Evolutionary conservation across 2,888 invertebrate species (phyloP).

Genomic region (Stenodema calcarata): DNA sequence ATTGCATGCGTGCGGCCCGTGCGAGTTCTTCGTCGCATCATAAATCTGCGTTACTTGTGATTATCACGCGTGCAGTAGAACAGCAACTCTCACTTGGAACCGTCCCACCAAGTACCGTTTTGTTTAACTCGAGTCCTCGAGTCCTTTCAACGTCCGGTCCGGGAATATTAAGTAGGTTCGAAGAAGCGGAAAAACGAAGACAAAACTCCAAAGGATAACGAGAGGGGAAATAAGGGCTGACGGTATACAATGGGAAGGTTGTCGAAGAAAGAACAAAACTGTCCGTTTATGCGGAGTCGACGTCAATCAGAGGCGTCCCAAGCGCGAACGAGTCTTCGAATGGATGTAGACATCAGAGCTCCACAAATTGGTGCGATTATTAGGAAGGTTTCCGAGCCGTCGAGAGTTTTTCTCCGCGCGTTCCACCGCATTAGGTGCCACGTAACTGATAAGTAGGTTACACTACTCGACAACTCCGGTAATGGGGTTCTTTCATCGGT

Average conservation of each 20-base stretch:
- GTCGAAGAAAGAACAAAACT: background rate
- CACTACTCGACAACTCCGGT: too few species aligned
- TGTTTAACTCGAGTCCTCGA: too few species aligned
- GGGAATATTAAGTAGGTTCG: background rate
- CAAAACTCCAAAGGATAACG: background rate
- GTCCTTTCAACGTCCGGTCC: background rate
- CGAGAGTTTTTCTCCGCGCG: background rate
- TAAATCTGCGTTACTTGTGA: too few species aligned
- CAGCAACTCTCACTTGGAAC: background rate
- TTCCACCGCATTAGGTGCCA: background rate
- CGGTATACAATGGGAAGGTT: background rate
- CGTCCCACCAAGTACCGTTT: background rate
- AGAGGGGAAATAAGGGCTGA: background rate
- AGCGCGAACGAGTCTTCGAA: background rate
- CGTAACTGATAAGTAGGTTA: too few species aligned
- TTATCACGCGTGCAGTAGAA: too few species aligned
- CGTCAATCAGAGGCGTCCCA: background rate
- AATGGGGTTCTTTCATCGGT: too few species aligned
- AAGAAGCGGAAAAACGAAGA: background rate
- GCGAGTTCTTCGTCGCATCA: too few species aligned
- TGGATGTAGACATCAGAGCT: conserved; percentile 5
- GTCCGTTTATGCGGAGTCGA: conserved; percentile 1
- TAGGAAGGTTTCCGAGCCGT: background rate
- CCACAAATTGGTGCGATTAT: conserved; percentile 10
- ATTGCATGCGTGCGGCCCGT: too few species aligned